Evolutionary conservation across 1,140 invertebrate species (phyloP), one percentile per base, ranked within the genome.

Genomic region (Halyomorpha halys): DNA sequence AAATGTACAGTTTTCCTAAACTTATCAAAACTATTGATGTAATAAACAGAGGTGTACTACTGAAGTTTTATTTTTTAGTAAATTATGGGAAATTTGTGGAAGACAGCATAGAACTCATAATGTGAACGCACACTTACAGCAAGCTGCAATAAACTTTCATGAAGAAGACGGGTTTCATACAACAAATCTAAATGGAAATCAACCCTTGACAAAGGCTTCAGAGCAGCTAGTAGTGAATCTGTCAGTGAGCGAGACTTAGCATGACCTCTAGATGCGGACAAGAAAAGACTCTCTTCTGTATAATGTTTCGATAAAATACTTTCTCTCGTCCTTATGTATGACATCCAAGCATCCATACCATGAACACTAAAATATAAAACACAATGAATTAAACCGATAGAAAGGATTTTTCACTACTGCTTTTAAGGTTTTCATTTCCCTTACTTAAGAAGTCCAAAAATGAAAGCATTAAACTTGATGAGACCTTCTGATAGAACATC

Each of bases 381-480:
- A 39, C 1, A 49, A n/a, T 19, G 5, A n/a, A 49, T 13, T 1
- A 1, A 49, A 19, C n/a, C 14, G 27, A 23, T 23, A 14, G 6
- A 27, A 56, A 56, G 9, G 6, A 56, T 5, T 56, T 21, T 27
- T 6, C 15, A 25, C 1, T 23, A 15, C 3, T 5, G 6, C 6
- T 49, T 49, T 6, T 1, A 49, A 21, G 6, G 19, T 49, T 18
- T 49, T 16, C 5, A 49, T 11, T 11, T 49, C 54, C 80, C 83
- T 84, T 78, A 90, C 86, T 93, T 94, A n/a, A 93, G 76, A 61
- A 94, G 77, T 44, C 90, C 90, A 75, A 91, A 85, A 66, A 93
- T 83, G 74, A 94, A 93, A 61, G 90, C 90, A 74, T 92, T 90
- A 72, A 94, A 92, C 73, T 91, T 92, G 64, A 91, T 81, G 71